Base-by-base conservation (phyloP, 2,797 vertebrate species). In the Pipistrellus kuhlii region DNA sequence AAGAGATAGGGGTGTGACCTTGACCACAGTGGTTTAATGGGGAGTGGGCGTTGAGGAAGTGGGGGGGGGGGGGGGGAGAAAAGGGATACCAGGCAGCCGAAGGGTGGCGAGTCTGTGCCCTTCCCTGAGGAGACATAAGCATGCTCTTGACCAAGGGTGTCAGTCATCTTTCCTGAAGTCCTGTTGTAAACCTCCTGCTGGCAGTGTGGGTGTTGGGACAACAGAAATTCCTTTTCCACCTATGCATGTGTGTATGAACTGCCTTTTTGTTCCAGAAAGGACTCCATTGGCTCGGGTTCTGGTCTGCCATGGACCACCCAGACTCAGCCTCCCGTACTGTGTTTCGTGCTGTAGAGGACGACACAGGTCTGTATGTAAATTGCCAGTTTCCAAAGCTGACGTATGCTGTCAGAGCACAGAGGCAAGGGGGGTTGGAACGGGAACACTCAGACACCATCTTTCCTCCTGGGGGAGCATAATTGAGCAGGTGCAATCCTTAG, bases 21-120 rank as follows among this genome's bases (percentile, higher is more conserved):
- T 30, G 78, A 41, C 23, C 6, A 11, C 53, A 84, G 0, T 6
- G 55, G 55, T 44, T 11, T 32, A 48, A 21, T 11, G 23, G 57
- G 57, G 27, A 68, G 77, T 46, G 66, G 80, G 84, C 0, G 25
- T 13, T 6, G 68, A 76, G 85, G 95, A 88, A 85, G 85, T 62
- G 48, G 80, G 62, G 92, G 85, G 32, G 3, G 66, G 27, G 51
- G 18, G 18, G 51, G 53, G 85, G 81, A 80, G 44, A 57, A 57
- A 57, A 57, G 55, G 10, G 55, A 25, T 25, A 73, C 35, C 9
- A 17, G 32, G 44, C 81, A 71, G 55, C 62, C 62, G 62, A 59
- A 12, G 23, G 27, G 59, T 10, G 30, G 11, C 32, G 55, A 88
- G 73, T 68, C 13, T 73, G 66, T n/a, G 57, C 62, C 53, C 30